phyloP scores from a whole-genome alignment of 2,888 invertebrate genomes.

The Cephus rjabovi region DNA sequence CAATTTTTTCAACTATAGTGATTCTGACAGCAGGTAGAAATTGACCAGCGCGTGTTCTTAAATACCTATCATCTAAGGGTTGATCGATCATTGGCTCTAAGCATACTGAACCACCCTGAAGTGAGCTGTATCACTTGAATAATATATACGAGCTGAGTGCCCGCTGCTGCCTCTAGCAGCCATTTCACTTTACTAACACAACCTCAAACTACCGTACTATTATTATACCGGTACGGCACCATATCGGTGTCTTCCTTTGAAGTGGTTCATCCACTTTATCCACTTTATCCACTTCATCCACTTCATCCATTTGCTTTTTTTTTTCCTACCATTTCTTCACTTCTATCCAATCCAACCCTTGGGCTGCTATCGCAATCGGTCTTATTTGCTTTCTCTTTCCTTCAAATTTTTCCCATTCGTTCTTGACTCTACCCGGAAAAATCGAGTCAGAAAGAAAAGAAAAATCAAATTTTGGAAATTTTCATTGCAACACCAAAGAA shows the following conservation, averaged over 20 bases:
- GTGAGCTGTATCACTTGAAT: constrained; percentile 18
- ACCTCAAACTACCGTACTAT: too few relatives aligned
- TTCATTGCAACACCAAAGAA: constrained; percentile 21
- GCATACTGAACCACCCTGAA: background rate
- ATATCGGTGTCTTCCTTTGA: background rate
- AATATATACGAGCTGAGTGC: constrained; percentile 20
- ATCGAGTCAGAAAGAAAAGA: too few relatives aligned
- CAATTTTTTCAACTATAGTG: too few relatives aligned
- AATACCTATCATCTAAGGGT: background rate
- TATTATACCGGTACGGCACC: too few relatives aligned
- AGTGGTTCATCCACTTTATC: background rate
- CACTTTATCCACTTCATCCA: background rate
- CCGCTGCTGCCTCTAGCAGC: background rate
- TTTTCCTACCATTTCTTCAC: too few relatives aligned
- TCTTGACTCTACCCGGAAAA: too few relatives aligned
- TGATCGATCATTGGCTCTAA: background rate
- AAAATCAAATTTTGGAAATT: constrained; percentile 8
- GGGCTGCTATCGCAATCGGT: too few relatives aligned
- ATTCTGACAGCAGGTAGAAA: background rate
- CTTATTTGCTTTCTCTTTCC: too few relatives aligned
- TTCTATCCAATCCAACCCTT: too few relatives aligned
- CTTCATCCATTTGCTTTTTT: background rate
- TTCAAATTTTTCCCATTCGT: too few relatives aligned
- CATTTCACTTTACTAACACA: background rate
- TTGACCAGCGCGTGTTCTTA: background rate